Conservation (phyloP, 2,888 invertebrate genomes). For the Fissipunctia ypsillon region DNA sequence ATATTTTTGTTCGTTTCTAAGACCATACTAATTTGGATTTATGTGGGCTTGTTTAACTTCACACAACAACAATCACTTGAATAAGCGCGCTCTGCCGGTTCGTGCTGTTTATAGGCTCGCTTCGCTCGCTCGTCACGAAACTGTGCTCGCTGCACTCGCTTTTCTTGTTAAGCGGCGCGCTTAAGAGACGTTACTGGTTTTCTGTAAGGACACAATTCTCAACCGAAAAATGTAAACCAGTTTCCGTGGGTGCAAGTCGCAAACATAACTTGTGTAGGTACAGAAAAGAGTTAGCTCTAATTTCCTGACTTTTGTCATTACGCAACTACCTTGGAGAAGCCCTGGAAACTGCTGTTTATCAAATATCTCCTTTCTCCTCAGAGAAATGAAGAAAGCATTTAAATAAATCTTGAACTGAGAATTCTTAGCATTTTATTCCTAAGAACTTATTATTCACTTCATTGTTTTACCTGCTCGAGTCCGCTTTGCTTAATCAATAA, state of each 20-base stretch:
- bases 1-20: not conserved
- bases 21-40: not conserved
- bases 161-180: not conserved
- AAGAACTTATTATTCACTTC: slow-evolving; percentile 46
- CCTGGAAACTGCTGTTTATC: slow-evolving; percentile 9
- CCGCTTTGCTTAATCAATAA: slow-evolving; percentile 46
- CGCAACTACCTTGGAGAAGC: not conserved
- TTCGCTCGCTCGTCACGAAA: not conserved
- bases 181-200: not conserved
- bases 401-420: slow-evolving; percentile 21
- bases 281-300: not conserved
- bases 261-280: not conserved
- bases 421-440: slow-evolving; percentile 42
- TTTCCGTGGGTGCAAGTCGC: not conserved
- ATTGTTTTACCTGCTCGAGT: slow-evolving; percentile 35
- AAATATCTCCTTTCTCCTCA: slow-evolving; percentile 12
- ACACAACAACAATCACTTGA: too few relatives aligned
- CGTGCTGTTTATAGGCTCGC: not conserved
- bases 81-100: not conserved
- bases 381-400: slow-evolving; percentile 17
- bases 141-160: not conserved
- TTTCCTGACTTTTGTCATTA: not conserved
- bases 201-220: not conserved
- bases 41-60: not conserved
- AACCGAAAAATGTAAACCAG: not conserved